These are phyloP conservation scores for Labeo calbasu DNA, from an alignment of 2,797 vertebrate genomes.

Conservation along the genomic window DNA sequence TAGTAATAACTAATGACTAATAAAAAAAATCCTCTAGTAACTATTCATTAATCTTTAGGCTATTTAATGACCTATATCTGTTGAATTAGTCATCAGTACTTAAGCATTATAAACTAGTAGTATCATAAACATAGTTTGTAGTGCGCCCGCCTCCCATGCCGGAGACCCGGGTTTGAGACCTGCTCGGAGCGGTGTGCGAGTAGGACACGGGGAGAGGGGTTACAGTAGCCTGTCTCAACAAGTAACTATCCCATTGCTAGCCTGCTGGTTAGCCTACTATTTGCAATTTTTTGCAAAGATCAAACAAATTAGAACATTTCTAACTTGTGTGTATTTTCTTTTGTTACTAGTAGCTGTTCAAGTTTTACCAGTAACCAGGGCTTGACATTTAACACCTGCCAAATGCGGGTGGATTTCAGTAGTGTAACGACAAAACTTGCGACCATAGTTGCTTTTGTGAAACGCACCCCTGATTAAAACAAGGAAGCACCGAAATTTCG, in stretches of 20 bases:
- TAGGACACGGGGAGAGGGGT: no score
- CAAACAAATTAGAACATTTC: not conserved
- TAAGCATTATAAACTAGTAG: not conserved
- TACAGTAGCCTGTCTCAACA: not conserved
- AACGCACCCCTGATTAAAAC: no score
- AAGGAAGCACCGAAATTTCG: no score
- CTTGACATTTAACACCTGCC: no score
- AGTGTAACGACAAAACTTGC: no score
- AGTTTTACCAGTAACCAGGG: not conserved
- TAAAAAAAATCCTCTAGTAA: not conserved
- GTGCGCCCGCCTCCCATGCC: no score
- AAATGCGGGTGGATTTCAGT: no score
- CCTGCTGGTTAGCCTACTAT: not conserved
- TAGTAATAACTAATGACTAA: not conserved
- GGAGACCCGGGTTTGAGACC: no score
- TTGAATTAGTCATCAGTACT: not conserved
- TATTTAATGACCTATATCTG: not conserved
- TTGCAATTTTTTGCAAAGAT: not conserved
- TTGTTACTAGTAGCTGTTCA: not conserved
- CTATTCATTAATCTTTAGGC: not conserved
- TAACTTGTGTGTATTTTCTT: not conserved
- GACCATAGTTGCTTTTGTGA: no score
- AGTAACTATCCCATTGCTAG: not conserved
- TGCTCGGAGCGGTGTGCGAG: no score
- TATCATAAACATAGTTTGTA: no score